Percentiles rank a stretch among this genome's conserved stretches.
These are phyloP conservation scores for Clytia hemisphaerica DNA, from an alignment of 30 jellyfish, hydroid and myxozoan species.

Conservation along the genomic window DNA sequence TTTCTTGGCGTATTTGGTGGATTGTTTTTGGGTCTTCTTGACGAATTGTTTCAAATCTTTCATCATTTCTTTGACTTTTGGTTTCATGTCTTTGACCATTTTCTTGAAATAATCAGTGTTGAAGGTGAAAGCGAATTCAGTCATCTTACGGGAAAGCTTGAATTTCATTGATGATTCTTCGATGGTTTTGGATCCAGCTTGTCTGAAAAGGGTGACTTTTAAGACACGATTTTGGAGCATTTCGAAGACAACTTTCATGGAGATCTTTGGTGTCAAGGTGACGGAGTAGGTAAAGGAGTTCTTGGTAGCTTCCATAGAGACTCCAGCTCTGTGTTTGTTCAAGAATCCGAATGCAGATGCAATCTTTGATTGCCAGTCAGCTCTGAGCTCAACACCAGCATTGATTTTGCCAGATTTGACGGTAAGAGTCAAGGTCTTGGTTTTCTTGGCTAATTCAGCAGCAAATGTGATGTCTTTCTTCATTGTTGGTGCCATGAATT, in stretches of 20 bases:
- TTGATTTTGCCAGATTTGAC: constrained; percentile 41
- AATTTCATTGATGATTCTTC: constrained; percentile 59
- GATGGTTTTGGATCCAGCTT: constrained; percentile 24
- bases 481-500: not conserved
- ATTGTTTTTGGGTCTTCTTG: not conserved
- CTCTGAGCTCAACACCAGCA: constrained; percentile 61
- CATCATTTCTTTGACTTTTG: constrained; percentile 20
- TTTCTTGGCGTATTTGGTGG: not conserved
- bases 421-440: constrained; percentile 44
- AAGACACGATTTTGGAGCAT: constrained; percentile 61
- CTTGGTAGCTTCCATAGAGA: constrained; percentile 28
- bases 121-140: constrained; percentile 70
- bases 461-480: constrained; percentile 40
- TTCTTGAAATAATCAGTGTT: constrained; percentile 54
- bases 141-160: constrained; percentile 47
- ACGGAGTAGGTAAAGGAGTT: constrained; percentile 57
- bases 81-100: constrained; percentile 27
- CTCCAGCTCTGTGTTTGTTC: constrained; percentile 46
- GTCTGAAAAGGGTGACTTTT: constrained; percentile 50
- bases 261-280: constrained; percentile 49
- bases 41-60: not conserved
- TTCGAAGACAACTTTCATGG: constrained; percentile 55
- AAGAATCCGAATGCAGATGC: constrained; percentile 52
- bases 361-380: constrained; percentile 44
- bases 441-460: constrained; percentile 43